phyloP scores from a whole-genome alignment of 2,113 vertebrate species.

The Sterrhoptilus dennistouni region DNA sequence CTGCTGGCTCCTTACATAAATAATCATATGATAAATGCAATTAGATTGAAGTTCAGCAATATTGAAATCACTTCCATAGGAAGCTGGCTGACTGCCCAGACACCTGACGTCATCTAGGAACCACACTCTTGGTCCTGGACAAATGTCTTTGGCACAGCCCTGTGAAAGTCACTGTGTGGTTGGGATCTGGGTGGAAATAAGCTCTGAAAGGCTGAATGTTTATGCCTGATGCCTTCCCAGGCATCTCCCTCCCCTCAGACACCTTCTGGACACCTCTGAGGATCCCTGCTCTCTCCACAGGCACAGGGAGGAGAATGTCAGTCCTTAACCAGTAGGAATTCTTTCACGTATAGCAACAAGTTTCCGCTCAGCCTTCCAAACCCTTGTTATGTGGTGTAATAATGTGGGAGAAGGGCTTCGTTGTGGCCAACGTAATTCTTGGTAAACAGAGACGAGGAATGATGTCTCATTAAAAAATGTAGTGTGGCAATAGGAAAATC shows the following conservation, averaged over 20 bases:
- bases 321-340: background rate
- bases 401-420: background rate
- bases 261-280: background rate
- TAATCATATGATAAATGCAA: conserved; percentile 22
- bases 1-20: conserved; percentile 11
- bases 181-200: background rate
- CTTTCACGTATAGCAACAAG: background rate
- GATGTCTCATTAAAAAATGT: conserved; percentile 40
- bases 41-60: conserved; percentile 23
- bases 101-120: conserved; percentile 25
- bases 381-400: background rate
- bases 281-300: background rate
- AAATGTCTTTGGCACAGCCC: conserved; percentile 27
- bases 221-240: background rate
- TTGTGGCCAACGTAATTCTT: background rate
- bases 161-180: background rate
- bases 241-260: background rate
- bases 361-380: conserved; percentile 12
- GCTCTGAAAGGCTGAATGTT: background rate
- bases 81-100: conserved; percentile 20
- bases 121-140: background rate
- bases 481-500: conserved; percentile 34
- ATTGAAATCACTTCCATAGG: conserved; percentile 39
- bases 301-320: background rate
- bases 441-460: conserved; percentile 21